Base-by-base conservation (phyloP, 1,140 invertebrate genomes). In the Calycopis cecrops region DNA sequence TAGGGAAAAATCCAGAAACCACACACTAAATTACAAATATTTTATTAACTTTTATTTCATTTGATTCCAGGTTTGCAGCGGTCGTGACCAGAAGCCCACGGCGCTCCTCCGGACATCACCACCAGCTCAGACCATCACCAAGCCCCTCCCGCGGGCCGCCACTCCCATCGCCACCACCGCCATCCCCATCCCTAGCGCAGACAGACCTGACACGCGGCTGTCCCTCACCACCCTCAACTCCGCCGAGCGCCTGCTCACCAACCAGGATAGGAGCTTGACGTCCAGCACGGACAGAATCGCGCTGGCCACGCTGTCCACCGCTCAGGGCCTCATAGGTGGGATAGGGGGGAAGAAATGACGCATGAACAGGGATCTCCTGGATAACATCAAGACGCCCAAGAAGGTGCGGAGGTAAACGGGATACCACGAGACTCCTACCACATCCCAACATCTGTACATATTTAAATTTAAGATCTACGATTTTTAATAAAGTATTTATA, bases 331-430 rank as follows among this genome's bases (percentile, higher is more conserved):
- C 9, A 89, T 90, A 3, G 81, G 88, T 3, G 88, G 88, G 1
- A 90, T 91, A 1, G 89, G 90, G 0, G 87, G 88, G 33, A 90
- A 90, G 52, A 90, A 79, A 76, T 88, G 87, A 88, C 87, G 85
- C 49, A 67, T 77, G 48, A 77, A 60, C 48, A 76, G 71, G 47
- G 76, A 79, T 12, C 55, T 62, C 17, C 59, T 70, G 48, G 67
- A 57, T 8, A 69, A 52, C 49, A 14, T 58, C 4, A 58, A 58
- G 42, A 47, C 51, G 34, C 56, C 56, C 18, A 58, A 38, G 34
- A 58, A 58, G 50, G 33, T 58, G 21, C 33, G 56, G 10, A 51
- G 56, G 21, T 57, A 57, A 51, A 17, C 17, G n/a, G 21, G 7
- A 16, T 16, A 44, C 3, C 18, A 16, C 9, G 47, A 16, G 38